These are phyloP conservation scores for Theonella swinhoei DNA, from an alignment of 37 sponge, comb jelly and placozoan species.

Conservation along the genomic window DNA sequence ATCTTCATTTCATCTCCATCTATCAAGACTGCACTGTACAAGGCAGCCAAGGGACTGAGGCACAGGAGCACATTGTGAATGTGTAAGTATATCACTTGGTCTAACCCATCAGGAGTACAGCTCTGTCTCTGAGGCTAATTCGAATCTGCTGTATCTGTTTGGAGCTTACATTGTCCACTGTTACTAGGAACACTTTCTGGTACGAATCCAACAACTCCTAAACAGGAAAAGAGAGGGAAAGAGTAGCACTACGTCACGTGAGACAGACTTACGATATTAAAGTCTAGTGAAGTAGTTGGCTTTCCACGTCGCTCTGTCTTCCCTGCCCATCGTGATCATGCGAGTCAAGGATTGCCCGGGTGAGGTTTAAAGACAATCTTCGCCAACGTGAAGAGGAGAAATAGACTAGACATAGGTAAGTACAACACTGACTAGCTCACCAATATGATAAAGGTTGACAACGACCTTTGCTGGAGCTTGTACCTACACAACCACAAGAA, in stretches of 20 bases:
- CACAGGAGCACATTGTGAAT: too few relatives aligned
- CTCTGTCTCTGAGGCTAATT: conserved; percentile 80
- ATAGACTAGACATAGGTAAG: too few relatives aligned
- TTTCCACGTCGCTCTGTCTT: conserved; percentile 95
- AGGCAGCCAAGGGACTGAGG: too few relatives aligned
- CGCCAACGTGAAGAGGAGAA: background rate
- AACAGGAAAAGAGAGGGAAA: too few relatives aligned
- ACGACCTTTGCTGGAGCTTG: conserved; percentile 93
- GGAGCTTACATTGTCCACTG: conserved; percentile 97
- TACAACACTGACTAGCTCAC: too few relatives aligned
- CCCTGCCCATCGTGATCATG: conserved; percentile 95
- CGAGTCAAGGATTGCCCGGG: conserved; percentile 81
- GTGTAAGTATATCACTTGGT: too few relatives aligned
- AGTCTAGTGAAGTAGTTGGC: conserved; percentile 86
- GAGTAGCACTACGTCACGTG: too few relatives aligned
- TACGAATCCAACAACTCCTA: conserved; percentile 87
- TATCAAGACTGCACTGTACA: too few relatives aligned
- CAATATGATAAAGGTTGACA: background rate
- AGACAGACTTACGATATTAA: conserved; percentile 68
- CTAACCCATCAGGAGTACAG: conserved; percentile 63
- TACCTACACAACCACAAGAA: too few relatives aligned
- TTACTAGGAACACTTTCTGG: conserved; percentile 85
- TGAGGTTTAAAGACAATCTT: conserved; percentile 85
- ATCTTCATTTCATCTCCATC: too few relatives aligned
- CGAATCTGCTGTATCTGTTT: conserved; percentile 99